These are phyloP conservation scores for Apis florea DNA, from an alignment of 1,140 invertebrate genomes.

Conservation along the genomic window DNA sequence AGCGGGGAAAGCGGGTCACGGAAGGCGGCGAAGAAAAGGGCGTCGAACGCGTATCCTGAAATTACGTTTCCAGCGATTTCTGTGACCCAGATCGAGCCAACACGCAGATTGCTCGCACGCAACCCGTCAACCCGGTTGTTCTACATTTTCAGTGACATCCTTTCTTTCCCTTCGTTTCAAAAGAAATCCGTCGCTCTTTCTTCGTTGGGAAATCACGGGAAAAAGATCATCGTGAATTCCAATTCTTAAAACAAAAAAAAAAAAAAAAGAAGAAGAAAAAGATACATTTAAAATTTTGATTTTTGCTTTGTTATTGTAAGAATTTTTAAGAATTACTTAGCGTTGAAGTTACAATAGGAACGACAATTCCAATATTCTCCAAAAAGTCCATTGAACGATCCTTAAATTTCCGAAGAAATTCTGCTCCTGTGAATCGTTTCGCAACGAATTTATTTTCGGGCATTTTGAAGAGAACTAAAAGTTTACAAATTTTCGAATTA, in stretches of 20 bases:
- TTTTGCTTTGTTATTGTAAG: no score
- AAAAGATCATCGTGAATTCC: background rate
- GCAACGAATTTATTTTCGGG: no score
- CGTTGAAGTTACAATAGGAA: no score
- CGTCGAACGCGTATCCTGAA: constrained; percentile 40
- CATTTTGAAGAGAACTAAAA: no score
- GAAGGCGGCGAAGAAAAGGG: constrained; percentile 24
- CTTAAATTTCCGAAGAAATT: no score
- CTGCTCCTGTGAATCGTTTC: no score
- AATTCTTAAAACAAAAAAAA: background rate
- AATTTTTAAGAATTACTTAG: no score
- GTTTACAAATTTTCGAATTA: no score
- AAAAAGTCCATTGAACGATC: no score
- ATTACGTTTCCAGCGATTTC: constrained; percentile 41
- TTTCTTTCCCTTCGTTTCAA: constrained; percentile 22
- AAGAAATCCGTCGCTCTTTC: background rate
- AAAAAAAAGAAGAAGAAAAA: background rate
- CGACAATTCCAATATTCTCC: no score
- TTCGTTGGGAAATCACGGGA: background rate
- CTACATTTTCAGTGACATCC: constrained; percentile 23
- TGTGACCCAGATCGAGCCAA: constrained; percentile 31
- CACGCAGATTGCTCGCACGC: constrained; percentile 46
- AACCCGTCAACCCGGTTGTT: constrained; percentile 14
- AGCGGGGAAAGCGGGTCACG: constrained; percentile 19
- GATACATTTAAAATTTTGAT: background rate